phyloP scores from a whole-genome alignment of 2,113 vertebrate genomes.

The Nerophis lumbriciformis region DNA sequence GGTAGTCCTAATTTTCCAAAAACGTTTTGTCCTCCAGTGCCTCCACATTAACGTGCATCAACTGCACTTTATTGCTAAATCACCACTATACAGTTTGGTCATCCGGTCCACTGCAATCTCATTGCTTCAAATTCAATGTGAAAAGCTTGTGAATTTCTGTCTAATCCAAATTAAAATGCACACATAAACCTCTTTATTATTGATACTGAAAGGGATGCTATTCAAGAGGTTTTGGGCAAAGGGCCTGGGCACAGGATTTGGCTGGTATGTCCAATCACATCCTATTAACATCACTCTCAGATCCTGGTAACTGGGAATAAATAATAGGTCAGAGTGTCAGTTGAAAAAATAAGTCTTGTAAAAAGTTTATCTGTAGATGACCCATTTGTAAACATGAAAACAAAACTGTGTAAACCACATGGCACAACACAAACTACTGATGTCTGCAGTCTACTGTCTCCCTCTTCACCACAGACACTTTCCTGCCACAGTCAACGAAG shows the following conservation, averaged over 20 bases:
- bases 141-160: slow-evolving; percentile 18
- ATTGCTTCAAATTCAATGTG: slow-evolving; percentile 24
- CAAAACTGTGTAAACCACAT: slow-evolving; percentile 30
- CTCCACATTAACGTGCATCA: slow-evolving; percentile 9
- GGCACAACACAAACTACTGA: slow-evolving; percentile 3
- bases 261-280: slow-evolving; percentile 28
- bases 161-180: slow-evolving; percentile 6
- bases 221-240: slow-evolving; percentile 22
- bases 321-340: slow-evolving; percentile 28
- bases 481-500: not conserved
- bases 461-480: not conserved
- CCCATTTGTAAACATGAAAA: slow-evolving; percentile 47
- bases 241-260: slow-evolving; percentile 26
- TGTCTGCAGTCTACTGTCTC: not conserved
- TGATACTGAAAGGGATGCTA: slow-evolving; percentile 6
- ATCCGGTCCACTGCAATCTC: not conserved
- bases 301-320: slow-evolving; percentile 35
- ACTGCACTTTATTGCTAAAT: slow-evolving; percentile 13
- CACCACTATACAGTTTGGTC: not conserved
- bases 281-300: slow-evolving; percentile 34
- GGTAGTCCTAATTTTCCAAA: not conserved
- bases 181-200: slow-evolving; percentile 14
- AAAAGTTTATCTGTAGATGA: slow-evolving; percentile 44
- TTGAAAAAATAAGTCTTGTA: slow-evolving; percentile 19
- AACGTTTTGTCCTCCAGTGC: slow-evolving; percentile 15